Conservation (phyloP, 92 coral and sea anemone species). For the Epizoanthus illoricatus region DNA sequence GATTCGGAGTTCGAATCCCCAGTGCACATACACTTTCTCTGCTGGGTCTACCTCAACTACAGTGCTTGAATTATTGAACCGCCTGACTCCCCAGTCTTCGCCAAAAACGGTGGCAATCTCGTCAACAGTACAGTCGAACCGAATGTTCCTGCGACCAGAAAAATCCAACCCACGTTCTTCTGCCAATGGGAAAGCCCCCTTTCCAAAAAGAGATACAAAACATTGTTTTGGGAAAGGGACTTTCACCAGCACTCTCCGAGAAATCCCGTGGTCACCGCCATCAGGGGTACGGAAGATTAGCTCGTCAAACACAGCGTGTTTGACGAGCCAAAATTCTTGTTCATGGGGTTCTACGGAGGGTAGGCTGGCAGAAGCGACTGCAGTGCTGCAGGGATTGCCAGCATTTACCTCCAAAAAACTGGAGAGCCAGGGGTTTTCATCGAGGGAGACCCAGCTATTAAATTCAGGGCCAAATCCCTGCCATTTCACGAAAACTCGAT, state of each 20-base stretch:
- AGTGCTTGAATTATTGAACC: constrained; percentile 29
- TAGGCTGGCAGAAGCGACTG: constrained; percentile 10
- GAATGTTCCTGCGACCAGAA: constrained; percentile 34
- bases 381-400: constrained; percentile 50
- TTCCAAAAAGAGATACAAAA: neutral
- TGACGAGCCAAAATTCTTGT: constrained; percentile 34
- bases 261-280: constrained; percentile 15
- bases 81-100: constrained; percentile 19
- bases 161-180: constrained; percentile 41
- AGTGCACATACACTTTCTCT: constrained; percentile 19
- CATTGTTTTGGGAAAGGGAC: constrained; percentile 22
- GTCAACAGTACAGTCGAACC: constrained; percentile 39
- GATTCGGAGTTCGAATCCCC: constrained; percentile 40
- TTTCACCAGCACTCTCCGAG: constrained; percentile 37
- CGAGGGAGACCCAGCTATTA: constrained; percentile 45
- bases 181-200: constrained; percentile 37
- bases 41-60: constrained; percentile 25
- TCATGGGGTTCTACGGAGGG: constrained; percentile 39
- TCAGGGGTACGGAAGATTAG: constrained; percentile 42
- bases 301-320: constrained; percentile 46
- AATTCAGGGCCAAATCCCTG: constrained; percentile 7
- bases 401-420: constrained; percentile 40
- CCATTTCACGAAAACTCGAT: constrained; percentile 14
- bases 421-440: constrained; percentile 32
- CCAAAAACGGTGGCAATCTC: constrained; percentile 51